A percentile compares a stretch with the other conserved stretches of the same genome.
phyloP scores from a whole-genome alignment of 2,113 vertebrate species.

The Dolichotis patagonum region DNA sequence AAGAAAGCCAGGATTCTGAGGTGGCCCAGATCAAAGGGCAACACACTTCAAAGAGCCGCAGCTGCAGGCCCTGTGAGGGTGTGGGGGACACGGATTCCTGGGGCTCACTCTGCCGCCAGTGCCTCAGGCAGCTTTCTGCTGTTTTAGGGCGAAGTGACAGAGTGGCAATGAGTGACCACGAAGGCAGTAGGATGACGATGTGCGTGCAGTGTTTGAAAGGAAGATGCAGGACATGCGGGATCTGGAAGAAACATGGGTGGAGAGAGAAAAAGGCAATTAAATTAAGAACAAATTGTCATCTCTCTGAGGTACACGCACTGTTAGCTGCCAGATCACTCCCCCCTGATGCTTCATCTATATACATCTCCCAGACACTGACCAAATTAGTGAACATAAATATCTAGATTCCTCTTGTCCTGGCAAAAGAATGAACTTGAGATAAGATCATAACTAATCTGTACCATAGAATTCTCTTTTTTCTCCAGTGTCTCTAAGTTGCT shows the following conservation, averaged over 20 bases:
- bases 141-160: neutral
- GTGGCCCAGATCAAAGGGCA: slow-evolving; percentile 36
- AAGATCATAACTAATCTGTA: neutral
- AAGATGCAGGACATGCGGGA: neutral
- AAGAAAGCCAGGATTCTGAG: neutral
- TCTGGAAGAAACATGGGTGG: neutral
- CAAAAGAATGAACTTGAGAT: neutral
- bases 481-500: neutral
- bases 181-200: neutral
- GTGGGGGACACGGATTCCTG: neutral
- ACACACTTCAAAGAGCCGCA: slow-evolving; percentile 41
- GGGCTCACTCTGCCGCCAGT: neutral
- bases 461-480: neutral
- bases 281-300: neutral
- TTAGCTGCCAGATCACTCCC: neutral
- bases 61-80: neutral
- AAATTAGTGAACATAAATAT: neutral
- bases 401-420: neutral
- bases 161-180: neutral
- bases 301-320: neutral
- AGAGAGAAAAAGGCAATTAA: slow-evolving; percentile 11
- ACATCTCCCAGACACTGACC: neutral
- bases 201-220: neutral
- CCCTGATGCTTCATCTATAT: neutral
- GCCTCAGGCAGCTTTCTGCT: neutral